phyloP scores from a whole-genome alignment of 1,140 invertebrate species.

The Elysia chlorotica region DNA sequence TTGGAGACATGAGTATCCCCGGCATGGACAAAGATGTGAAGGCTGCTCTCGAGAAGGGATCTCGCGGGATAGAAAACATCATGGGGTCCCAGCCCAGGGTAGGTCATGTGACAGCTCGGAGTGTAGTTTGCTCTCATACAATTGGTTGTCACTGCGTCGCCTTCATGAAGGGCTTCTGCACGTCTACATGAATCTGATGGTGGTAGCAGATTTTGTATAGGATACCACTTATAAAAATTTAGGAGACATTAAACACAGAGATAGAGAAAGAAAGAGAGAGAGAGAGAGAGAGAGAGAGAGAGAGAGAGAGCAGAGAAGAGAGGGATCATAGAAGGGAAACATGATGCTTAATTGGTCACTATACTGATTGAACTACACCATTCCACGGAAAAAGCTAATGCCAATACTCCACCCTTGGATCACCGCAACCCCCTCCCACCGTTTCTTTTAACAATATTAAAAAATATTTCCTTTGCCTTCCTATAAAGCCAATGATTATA shows the following conservation, averaged over 20 bases:
- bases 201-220: not conserved
- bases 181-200: not conserved
- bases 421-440: not conserved
- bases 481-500: not conserved
- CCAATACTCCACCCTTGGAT: not conserved
- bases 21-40: slow-evolving; percentile 58
- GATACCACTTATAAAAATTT: too few relatives aligned
- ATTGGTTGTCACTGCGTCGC: not conserved
- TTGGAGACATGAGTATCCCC: slow-evolving; percentile 55
- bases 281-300: too few relatives aligned
- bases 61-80: slow-evolving; percentile 48
- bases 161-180: not conserved
- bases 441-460: not conserved
- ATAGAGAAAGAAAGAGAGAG: too few relatives aligned
- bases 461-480: not conserved
- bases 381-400: not conserved
- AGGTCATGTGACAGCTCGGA: slow-evolving; percentile 24
- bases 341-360: too few relatives aligned
- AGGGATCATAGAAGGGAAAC: too few relatives aligned
- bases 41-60: slow-evolving; percentile 44
- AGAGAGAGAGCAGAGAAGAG: too few relatives aligned
- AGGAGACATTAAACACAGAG: too few relatives aligned
- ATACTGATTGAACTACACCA: too few relatives aligned
- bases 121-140: not conserved
- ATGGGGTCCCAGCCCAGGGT: slow-evolving; percentile 40